Base-by-base conservation (phyloP, 2,113 vertebrate species). In the Chaetops frenatus region DNA sequence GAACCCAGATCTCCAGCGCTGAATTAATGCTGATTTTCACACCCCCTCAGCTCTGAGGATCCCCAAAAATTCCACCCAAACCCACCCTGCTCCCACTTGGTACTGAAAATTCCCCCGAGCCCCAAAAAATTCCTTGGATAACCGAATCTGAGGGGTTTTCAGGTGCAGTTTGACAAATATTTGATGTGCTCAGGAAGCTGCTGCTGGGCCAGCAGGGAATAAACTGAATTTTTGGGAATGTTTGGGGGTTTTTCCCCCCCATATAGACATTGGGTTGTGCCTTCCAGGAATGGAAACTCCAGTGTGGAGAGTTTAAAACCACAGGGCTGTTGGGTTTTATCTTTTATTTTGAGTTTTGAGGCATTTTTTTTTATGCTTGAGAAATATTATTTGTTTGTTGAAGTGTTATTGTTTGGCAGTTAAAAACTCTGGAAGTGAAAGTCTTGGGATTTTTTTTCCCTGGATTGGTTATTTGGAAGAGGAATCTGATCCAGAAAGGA, bases 1-100 rank as follows among this genome's bases (percentile, higher is more conserved):
- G 28, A 45, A n/a, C 33, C 4, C 13, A 3, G 18, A 16, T 0
- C 11, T 0, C 48, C 60, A 23, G 5, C 38, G 4, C 9, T 0
- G 38, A 73, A 7, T 53, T 35, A 3, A 14, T 8, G 45, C 6
- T 5, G 33, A 7, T 47, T 40, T 69, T 61, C 9, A 4, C 18
- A n/a, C 15, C 15, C 42, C 42, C 11, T 50, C 13, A 35, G 61
- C n/a, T 61, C 7, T 11, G 42, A 64, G 57, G 50, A 44, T 51
- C 36, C 10, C 14, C 4, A 6, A 81, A 81, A 67, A 38, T 35
- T 56, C 40, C 65, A 38, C 70, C 27, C 24, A 19, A 56, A n/a
- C 4, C 60, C 7, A 28, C 15, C 20, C 50, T 35, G 10, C 42
- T 44, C 42, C 42, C 42, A 44, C 42, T 16, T 44, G 15, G 22